Evolutionary conservation across 2,113 vertebrate species (phyloP).

Genomic region (Coracopsis vasa): DNA sequence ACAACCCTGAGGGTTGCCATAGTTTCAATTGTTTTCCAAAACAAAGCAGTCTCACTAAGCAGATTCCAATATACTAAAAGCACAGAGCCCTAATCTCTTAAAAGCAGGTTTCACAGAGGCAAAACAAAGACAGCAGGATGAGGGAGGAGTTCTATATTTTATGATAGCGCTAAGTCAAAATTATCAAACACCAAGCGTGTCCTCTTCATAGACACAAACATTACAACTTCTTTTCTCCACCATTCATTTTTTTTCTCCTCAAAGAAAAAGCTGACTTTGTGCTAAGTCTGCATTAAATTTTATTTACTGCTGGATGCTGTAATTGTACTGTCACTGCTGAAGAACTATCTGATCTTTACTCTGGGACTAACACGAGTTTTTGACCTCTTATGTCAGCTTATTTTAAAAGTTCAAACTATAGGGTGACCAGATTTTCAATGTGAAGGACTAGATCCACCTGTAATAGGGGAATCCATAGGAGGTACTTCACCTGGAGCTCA

Average conservation of each 20-base stretch:
- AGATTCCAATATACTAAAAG: conserved; percentile 53
- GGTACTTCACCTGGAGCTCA: not conserved
- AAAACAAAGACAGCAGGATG: conserved; percentile 4
- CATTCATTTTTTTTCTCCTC: not conserved
- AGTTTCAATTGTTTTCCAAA: conserved; percentile 59
- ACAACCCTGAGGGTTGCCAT: not conserved
- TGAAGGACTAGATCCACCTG: not conserved
- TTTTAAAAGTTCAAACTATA: not conserved
- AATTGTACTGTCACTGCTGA: conserved; percentile 68
- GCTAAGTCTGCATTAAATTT: conserved; percentile 40
- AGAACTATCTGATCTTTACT: conserved; percentile 61
- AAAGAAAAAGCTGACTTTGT: conserved; percentile 63
- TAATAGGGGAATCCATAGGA: not conserved
- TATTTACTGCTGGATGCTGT: conserved; percentile 49
- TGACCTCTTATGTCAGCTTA: conserved; percentile 40
- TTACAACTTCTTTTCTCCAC: not conserved
- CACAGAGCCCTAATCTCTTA: conserved; percentile 48
- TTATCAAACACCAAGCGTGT: not conserved
- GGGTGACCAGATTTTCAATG: not conserved
- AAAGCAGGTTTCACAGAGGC: conserved; percentile 42
- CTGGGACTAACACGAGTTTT: conserved; percentile 17
- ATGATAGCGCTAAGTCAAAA: not conserved
- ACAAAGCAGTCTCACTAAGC: conserved; percentile 45
- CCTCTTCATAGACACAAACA: not conserved
- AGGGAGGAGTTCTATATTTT: not conserved